Evolutionary conservation across 2,797 vertebrate species (phyloP).

Genomic region (Clarias fuscus): DNA sequence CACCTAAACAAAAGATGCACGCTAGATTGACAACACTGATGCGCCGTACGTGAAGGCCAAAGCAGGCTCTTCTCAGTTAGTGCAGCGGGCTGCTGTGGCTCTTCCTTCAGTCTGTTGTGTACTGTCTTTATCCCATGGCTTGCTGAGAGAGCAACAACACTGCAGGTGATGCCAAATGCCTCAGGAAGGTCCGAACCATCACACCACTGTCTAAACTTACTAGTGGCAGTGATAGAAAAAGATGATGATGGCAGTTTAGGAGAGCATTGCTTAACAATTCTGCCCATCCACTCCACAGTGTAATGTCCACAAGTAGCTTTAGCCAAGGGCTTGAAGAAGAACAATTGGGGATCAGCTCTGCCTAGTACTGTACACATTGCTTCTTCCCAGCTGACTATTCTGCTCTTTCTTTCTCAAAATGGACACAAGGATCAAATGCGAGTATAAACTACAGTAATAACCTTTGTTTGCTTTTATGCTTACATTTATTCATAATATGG

Average conservation of each 20-base stretch:
- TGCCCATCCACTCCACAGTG: background rate
- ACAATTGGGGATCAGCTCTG: background rate
- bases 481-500: background rate
- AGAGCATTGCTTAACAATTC: constrained; percentile 2
- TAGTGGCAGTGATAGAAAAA: background rate
- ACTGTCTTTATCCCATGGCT: constrained; percentile 1
- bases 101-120: constrained; percentile 5
- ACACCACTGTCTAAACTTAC: constrained; percentile 11
- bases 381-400: background rate
- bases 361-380: background rate
- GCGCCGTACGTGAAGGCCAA: background rate
- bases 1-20: background rate
- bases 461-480: background rate
- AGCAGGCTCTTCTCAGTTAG: constrained; percentile 2
- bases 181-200: constrained; percentile 17
- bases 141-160: constrained; percentile 6
- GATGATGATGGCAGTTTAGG: background rate
- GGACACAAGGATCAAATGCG: background rate
- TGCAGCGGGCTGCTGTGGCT: background rate
- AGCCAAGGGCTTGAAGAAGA: background rate
- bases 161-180: background rate
- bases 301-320: constrained; percentile 7
- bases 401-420: background rate
- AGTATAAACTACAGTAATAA: background rate
- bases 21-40: background rate